Evolutionary conservation across 2,113 vertebrate genomes (phyloP).

Genomic region (Brevimyrus niger): DNA sequence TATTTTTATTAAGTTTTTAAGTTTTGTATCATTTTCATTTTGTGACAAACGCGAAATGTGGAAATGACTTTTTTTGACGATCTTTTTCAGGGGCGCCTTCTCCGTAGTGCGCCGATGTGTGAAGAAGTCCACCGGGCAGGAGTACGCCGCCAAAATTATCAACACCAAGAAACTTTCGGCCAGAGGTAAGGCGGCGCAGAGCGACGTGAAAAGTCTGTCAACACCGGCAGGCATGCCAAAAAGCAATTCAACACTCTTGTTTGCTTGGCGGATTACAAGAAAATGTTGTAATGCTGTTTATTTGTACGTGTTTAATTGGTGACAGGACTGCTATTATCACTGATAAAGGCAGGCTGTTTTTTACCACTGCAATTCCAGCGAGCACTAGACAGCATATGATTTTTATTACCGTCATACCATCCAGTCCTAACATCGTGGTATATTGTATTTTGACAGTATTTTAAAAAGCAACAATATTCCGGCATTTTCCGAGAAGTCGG

Average conservation of each 20-base stretch:
- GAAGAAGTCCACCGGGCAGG: slow-evolving; percentile 91
- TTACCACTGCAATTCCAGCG: not conserved
- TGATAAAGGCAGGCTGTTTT: not conserved
- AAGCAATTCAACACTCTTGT: not conserved
- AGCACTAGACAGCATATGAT: not conserved
- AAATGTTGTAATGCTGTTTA: not conserved
- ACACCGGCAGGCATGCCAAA: not conserved
- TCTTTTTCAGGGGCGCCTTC: slow-evolving; percentile 84
- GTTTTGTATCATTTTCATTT: not conserved
- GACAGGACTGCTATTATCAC: not conserved
- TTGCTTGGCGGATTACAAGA: not conserved
- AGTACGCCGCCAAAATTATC: slow-evolving; percentile 98
- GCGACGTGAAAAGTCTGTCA: not conserved
- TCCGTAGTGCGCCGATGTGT: slow-evolving; percentile 93
- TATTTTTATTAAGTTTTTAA: not conserved
- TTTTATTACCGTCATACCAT: not conserved
- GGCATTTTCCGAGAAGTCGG: no score
- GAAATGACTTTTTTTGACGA: slow-evolving; percentile 26
- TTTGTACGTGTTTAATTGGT: not conserved
- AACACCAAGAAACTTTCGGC: slow-evolving; percentile 98
- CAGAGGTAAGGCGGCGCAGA: slow-evolving; percentile 71
- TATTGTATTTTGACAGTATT: not conserved
- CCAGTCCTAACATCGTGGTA: not conserved
- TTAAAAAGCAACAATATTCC: not conserved
- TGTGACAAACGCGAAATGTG: not conserved